Evolutionary conservation across 1,140 invertebrate genomes (phyloP), one percentile per base, ranked within the genome.

Genomic region (Drosophila cardini): DNA sequence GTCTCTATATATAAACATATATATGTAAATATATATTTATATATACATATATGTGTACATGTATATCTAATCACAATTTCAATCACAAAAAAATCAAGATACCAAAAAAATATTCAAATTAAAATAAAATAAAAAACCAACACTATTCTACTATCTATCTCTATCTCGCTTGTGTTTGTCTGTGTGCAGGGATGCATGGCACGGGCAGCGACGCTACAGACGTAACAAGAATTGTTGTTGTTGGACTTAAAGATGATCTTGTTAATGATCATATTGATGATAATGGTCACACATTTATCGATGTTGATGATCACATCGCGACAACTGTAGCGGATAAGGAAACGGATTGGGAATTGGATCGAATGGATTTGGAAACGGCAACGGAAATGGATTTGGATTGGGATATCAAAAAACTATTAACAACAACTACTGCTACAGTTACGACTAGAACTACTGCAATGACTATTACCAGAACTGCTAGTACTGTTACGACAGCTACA

Each of bases 81-180:
- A 52, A 52, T 69, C 65, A 38, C 63, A 65, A 71, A 75, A 75
- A 65, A 56, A 61, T 26, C 21, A 26, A 26, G 21, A 26, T 26
- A 26, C 21, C 21, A 26, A 26, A 26, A 26, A 26, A 26, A 26
- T 2, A 26, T 26, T 26, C 21, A 26, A 26, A 26, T 26, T 26
- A 67, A 68, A 62, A 57, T 36, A 50, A 42, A 38, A 71, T 46
- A 82, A 70, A 75, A 80, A 80, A 74, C 72, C 76, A 87, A 89
- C 84, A 87, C 83, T 87, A 83, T 69, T 89, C 89, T 87, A 90
- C 85, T 90, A 90, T 90, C 80, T 90, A 80, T 90, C 77, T 90
- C 85, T 90, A 81, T 91, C 80, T 89, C 80, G 91, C 91, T 91
- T 91, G 91, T 91, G 91, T 91, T 92, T 92, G 91, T 92, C 91